A percentile compares a stretch with the other conserved stretches of the same genome.
Evolutionary conservation across 2,797 vertebrate genomes (phyloP).

Genomic region (Lophius americanus): DNA sequence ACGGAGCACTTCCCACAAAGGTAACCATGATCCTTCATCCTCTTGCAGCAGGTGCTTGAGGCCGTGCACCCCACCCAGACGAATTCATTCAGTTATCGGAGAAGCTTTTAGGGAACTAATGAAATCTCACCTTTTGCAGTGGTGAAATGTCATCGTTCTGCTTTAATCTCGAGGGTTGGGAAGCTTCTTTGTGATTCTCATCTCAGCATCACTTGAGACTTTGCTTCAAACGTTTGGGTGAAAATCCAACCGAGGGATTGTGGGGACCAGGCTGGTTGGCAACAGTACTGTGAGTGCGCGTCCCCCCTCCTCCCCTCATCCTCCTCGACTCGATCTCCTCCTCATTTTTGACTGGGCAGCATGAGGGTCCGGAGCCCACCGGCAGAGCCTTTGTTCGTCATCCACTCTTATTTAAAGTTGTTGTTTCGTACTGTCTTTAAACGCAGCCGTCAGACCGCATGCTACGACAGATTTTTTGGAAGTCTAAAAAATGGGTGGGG

Average conservation of each 20-base stretch:
- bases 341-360: constrained; percentile 69
- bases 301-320: constrained; percentile 26
- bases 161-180: background rate
- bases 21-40: constrained; percentile 53
- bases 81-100: constrained; percentile 36
- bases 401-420: constrained; percentile 48
- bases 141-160: background rate
- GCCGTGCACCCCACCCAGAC: constrained; percentile 65
- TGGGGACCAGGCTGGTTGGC: constrained; percentile 54
- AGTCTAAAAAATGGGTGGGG: background rate
- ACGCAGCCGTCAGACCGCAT: constrained; percentile 1
- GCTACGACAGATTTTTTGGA: background rate
- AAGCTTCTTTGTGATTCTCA: constrained; percentile 5
- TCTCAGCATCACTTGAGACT: constrained; percentile 38
- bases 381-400: constrained; percentile 80
- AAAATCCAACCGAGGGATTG: constrained; percentile 11
- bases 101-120: constrained; percentile 29
- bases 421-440: constrained; percentile 22
- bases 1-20: constrained; percentile 73
- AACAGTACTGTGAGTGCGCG: constrained; percentile 49
- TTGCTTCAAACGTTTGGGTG: constrained; percentile 28
- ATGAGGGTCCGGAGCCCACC: constrained; percentile 65
- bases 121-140: constrained; percentile 5
- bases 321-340: constrained; percentile 25
- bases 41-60: constrained; percentile 2